These are phyloP conservation scores for Bombus sylvicola DNA, from an alignment of 1,140 invertebrate species.

Conservation along the genomic window DNA sequence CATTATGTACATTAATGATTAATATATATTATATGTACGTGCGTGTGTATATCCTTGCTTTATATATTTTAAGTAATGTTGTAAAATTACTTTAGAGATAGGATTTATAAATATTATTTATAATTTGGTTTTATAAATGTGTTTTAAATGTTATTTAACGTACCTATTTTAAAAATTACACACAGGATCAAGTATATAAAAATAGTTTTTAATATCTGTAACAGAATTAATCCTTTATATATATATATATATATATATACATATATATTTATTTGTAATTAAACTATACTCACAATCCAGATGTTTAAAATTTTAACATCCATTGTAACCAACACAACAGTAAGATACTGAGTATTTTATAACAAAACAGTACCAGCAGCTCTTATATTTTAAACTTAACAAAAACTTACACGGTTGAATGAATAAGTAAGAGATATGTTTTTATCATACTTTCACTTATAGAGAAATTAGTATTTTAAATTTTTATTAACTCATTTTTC, in stretches of 20 bases:
- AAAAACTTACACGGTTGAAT: constrained; percentile 48
- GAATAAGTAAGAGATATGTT: constrained; percentile 18
- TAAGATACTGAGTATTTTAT: constrained; percentile 17
- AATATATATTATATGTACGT: not conserved
- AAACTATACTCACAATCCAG: constrained; percentile 9
- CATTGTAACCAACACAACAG: constrained; percentile 14
- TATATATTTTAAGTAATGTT: not conserved
- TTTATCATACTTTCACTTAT: constrained; percentile 49
- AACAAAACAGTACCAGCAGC: not conserved
- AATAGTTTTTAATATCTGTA: constrained; percentile 45
- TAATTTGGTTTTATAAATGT: constrained; percentile 1
- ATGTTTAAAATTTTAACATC: constrained; percentile 1
- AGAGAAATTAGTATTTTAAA: not conserved
- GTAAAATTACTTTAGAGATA: not conserved
- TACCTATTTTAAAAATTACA: constrained; percentile 38
- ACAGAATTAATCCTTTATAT: constrained; percentile 6
- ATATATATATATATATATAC: not conserved
- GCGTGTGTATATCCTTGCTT: not conserved
- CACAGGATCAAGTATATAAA: constrained; percentile 41
- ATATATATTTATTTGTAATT: not conserved
- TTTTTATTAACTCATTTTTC: not conserved
- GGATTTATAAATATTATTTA: too few relatives aligned
- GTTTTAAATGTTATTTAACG: constrained; percentile 16
- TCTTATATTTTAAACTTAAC: constrained; percentile 3
- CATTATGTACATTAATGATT: not conserved